These are phyloP conservation scores for Spodoptera exigua DNA, from an alignment of 2,888 invertebrate genomes.

Conservation along the genomic window DNA sequence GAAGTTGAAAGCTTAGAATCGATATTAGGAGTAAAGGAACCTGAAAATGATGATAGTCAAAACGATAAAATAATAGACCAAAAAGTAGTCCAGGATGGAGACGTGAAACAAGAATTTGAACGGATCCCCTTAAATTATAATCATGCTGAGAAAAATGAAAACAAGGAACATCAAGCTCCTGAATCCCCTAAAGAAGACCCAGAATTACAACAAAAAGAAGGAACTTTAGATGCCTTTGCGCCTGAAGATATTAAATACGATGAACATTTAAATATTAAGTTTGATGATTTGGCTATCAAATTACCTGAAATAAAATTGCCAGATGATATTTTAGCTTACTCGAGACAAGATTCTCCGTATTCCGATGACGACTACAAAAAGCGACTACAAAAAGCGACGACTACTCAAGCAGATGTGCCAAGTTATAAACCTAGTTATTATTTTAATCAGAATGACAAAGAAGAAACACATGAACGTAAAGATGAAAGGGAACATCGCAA, in stretches of 20 bases:
- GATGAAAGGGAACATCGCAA: conserved; percentile 44
- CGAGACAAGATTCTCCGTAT: conserved; percentile 67
- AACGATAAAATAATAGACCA: conserved; percentile 60
- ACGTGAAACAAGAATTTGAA: conserved; percentile 85
- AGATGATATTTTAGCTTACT: conserved; percentile 80
- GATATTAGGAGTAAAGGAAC: conserved; percentile 61
- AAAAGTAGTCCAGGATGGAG: conserved; percentile 56
- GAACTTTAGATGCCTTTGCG: conserved; percentile 68
- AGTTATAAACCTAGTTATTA: conserved; percentile 61
- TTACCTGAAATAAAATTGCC: conserved; percentile 85
- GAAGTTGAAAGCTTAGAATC: conserved; percentile 69
- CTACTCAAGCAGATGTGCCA: conserved; percentile 42
- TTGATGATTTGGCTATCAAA: conserved; percentile 79
- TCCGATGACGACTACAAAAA: conserved; percentile 62
- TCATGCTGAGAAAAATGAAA: conserved; percentile 66
- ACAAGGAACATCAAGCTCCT: conserved; percentile 42
- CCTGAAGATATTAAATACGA: conserved; percentile 73
- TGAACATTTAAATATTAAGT: conserved; percentile 80
- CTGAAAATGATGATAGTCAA: conserved; percentile 45
- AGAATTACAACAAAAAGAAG: conserved; percentile 62
- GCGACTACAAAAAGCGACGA: conserved; percentile 54
- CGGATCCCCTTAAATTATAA: conserved; percentile 84
- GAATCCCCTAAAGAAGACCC: conserved; percentile 45
- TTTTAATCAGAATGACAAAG: conserved; percentile 64
- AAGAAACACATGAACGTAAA: conserved; percentile 46